Evolutionary conservation across 2,113 vertebrate genomes (phyloP), one percentile per base, ranked within the genome.

Genomic region (Entosphenus tridentatus): DNA sequence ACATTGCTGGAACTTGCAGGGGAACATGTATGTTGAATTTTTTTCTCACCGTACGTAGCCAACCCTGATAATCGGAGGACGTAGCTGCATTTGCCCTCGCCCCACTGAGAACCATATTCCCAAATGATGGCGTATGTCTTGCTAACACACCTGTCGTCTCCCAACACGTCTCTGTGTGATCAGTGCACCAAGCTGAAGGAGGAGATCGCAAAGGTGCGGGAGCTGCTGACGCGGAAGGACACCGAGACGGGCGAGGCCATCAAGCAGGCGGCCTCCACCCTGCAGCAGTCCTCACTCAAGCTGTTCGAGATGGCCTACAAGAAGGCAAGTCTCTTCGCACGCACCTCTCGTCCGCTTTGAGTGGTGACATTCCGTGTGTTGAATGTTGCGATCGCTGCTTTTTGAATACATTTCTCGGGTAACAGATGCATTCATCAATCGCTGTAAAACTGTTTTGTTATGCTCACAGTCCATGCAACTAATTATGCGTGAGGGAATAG

Each of bases 301-400:
- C 88, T 98, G 70, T 98, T 98, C 8, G 93, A 98, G 75, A 87
- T 95, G 83, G 93, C 93, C 18, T 98, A 98, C 78, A 96, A 96
- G 80, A 98, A 98, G 88, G 93, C 91, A 75, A 56, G 39, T 39
- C 5, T 3, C 5, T 39, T 39, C 6, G 39, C 39, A 39, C 6
- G 5, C 39, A 39, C 39, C 39, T 39, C 39, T 39, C 4, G 39
- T 39, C 39, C 39, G 6, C 39, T 39, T 39, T 39, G 39, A 39
- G 39, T 39, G 39, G 39, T 39, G 39, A 39, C 39, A 39, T 39
- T 39, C 6, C 39, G 39, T 7, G 39, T 39, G 39, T 39, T 39
- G 6, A 39, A 39, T 39, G 6, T 39, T 39, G 4, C 39, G 6
- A 39, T 39, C 39, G 39, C 6, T 39, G 39, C 39, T 39, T 39